Conservation (phyloP, 2,113 vertebrate genomes). For the Planiliza haematocheilus region DNA sequence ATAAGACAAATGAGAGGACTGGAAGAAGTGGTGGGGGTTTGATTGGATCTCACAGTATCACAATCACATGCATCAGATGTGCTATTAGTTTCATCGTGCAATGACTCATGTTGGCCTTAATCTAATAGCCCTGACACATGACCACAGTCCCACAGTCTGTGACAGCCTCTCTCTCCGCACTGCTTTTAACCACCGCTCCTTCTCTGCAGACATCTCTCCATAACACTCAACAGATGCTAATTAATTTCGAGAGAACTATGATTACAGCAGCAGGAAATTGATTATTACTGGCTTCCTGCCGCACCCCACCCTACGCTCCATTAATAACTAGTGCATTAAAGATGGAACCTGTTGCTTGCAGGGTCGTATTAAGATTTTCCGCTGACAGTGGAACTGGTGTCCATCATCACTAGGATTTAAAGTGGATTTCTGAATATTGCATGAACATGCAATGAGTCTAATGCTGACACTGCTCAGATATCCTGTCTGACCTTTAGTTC, state of each 20-base stretch:
- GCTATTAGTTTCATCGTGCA: constrained; percentile 57
- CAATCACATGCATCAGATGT: constrained; percentile 53
- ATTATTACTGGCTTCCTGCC: constrained; percentile 73
- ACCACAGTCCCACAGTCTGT: constrained; percentile 34
- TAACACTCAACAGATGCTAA: constrained; percentile 69
- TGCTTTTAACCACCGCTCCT: constrained; percentile 38
- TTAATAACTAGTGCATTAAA: constrained; percentile 71
- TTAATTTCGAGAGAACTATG: constrained; percentile 77
- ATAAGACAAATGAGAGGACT: constrained; percentile 46
- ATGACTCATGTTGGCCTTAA: constrained; percentile 60
- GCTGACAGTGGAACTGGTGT: constrained; percentile 20
- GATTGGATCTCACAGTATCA: constrained; percentile 58
- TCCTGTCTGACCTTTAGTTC: constrained; percentile 51
- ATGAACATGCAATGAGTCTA: constrained; percentile 4
- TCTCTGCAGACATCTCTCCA: constrained; percentile 42
- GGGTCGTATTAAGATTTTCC: constrained; percentile 50
- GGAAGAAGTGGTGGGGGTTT: not conserved
- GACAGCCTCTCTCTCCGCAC: constrained; percentile 24
- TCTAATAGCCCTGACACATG: constrained; percentile 50
- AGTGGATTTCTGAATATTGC: constrained; percentile 35
- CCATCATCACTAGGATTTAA: constrained; percentile 32
- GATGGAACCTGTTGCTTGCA: constrained; percentile 59
- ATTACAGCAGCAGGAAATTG: constrained; percentile 80
- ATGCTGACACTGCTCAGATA: constrained; percentile 24
- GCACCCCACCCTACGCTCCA: constrained; percentile 64